A percentile compares a stretch with the other conserved stretches of the same genome.
Evolutionary conservation across 2,797 vertebrate genomes (phyloP).

Genomic region (Alectoris magna): DNA sequence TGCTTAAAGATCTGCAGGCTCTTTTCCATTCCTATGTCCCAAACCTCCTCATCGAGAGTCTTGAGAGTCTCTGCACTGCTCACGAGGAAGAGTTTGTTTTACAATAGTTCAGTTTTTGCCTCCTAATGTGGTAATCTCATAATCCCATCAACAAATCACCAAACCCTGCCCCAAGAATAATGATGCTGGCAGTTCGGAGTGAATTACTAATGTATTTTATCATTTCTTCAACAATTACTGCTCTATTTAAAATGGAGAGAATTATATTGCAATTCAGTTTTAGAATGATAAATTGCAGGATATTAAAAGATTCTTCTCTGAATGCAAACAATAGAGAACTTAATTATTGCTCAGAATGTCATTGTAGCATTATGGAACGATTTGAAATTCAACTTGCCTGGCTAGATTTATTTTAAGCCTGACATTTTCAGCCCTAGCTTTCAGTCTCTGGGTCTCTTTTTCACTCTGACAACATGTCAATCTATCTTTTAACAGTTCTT

Average conservation of each 20-base stretch:
- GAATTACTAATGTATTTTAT: conserved; percentile 43
- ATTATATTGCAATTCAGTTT: conserved; percentile 38
- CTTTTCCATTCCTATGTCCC: neutral
- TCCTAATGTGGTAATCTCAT: neutral
- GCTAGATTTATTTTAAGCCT: conserved; percentile 71
- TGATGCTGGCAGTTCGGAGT: neutral
- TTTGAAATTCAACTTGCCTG: conserved; percentile 58
- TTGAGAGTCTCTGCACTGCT: neutral
- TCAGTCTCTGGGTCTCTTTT: conserved; percentile 48
- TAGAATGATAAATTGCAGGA: conserved; percentile 58
- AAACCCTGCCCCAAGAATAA: neutral
- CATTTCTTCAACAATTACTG: conserved; percentile 38
- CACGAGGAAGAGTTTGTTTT: neutral
- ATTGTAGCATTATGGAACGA: conserved; percentile 52
- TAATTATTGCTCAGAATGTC: conserved; percentile 59
- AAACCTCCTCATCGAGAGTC: neutral
- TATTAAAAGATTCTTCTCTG: conserved; percentile 61
- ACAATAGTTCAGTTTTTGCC: conserved; percentile 9
- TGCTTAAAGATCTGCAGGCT: neutral
- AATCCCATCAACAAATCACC: neutral
- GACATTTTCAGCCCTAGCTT: conserved; percentile 65
- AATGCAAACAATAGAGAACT: conserved; percentile 67
- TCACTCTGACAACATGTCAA: conserved; percentile 65
- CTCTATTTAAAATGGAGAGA: conserved; percentile 34
- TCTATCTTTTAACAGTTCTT: conserved; percentile 60